Conservation (phyloP, 2,888 invertebrate genomes). For the Trissonchulus latispiculum region DNA sequence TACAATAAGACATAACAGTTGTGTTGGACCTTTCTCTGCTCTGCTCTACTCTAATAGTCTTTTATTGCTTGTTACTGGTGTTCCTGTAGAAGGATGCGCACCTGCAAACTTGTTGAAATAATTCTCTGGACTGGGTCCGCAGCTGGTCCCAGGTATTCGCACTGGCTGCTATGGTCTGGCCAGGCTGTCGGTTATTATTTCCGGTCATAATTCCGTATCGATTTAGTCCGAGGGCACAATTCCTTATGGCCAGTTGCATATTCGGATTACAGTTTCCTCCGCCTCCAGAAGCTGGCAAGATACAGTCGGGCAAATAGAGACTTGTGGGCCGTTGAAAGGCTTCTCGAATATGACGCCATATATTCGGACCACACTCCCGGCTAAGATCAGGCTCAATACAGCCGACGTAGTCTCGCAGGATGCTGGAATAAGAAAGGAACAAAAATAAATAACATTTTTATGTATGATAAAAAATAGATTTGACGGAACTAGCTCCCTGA, state of each 20-base stretch:
- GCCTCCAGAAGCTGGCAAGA: neutral
- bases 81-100: too few relatives aligned
- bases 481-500: too few relatives aligned
- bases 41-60: too few relatives aligned
- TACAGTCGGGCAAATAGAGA: conserved; percentile 31
- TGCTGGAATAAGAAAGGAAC: conserved; percentile 24
- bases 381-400: conserved; percentile 32
- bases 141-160: conserved; percentile 22
- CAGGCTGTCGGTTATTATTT: neutral
- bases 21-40: too few relatives aligned
- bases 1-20: too few relatives aligned
- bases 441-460: too few relatives aligned
- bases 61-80: too few relatives aligned
- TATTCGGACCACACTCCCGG: conserved; percentile 28
- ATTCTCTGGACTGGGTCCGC: conserved; percentile 29
- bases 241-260: neutral
- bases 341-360: conserved; percentile 29
- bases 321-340: conserved; percentile 32
- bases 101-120: conserved; percentile 32
- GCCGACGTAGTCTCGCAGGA: conserved; percentile 33
- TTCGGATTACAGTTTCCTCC: neutral
- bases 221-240: neutral
- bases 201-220: neutral
- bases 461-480: too few relatives aligned
- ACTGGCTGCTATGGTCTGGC: neutral